Evolutionary conservation across 2,113 vertebrate genomes (phyloP).

Genomic region (Galeopterus variegatus): DNA sequence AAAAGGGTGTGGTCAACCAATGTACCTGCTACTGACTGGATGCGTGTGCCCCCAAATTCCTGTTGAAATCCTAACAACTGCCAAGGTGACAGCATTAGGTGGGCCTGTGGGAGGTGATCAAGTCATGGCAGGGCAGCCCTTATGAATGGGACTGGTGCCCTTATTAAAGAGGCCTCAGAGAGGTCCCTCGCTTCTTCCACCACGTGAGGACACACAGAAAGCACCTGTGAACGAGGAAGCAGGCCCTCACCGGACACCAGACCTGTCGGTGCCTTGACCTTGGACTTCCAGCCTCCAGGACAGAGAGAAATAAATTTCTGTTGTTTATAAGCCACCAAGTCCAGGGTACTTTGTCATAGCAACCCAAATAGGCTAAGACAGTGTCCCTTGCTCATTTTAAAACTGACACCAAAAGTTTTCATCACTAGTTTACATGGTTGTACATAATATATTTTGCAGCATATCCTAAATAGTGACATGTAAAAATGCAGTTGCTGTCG

Average conservation of each 20-base stretch:
- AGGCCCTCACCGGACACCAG: background rate
- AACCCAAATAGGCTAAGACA: background rate
- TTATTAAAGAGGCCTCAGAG: background rate
- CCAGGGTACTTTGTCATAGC: background rate
- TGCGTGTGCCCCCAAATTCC: background rate
- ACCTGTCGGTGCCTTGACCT: background rate
- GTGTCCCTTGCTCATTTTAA: background rate
- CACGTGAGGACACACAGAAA: background rate
- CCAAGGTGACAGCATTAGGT: background rate
- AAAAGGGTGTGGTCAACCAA: background rate
- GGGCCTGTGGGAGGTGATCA: background rate
- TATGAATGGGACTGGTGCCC: background rate
- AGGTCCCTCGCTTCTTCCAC: background rate
- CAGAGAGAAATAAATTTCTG: rapidly evolving
- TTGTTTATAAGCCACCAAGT: background rate
- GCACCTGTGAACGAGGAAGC: background rate
- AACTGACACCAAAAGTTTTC: background rate
- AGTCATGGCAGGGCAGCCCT: background rate
- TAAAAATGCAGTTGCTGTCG: background rate
- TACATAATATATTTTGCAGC: background rate
- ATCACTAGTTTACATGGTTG: background rate
- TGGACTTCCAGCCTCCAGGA: background rate
- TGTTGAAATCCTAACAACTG: too few relatives aligned
- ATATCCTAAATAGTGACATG: background rate
- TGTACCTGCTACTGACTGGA: background rate